Conservation (phyloP, 2,797 vertebrate species). For the Phalloptychus januarius region DNA sequence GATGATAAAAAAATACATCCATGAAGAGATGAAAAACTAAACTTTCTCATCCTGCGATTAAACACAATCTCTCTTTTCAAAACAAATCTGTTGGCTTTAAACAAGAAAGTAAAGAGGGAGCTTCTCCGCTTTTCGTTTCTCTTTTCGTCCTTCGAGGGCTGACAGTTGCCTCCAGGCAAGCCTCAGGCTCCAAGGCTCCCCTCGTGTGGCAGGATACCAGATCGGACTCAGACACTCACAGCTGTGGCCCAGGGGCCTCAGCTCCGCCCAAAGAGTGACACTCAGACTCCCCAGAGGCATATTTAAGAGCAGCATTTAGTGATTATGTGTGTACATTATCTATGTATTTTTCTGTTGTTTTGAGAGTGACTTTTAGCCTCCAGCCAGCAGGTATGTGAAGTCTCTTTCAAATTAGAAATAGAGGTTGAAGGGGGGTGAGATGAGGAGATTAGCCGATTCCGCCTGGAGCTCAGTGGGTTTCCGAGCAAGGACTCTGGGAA, state of each 20-base stretch:
- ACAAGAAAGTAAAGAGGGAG: constrained; percentile 32
- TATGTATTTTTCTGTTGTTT: constrained; percentile 48
- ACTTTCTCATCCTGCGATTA: neutral
- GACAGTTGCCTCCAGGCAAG: constrained; percentile 65
- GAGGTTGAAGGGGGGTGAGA: neutral
- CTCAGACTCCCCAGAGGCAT: constrained; percentile 66
- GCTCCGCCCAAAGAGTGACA: constrained; percentile 61
- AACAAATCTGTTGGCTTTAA: constrained; percentile 27
- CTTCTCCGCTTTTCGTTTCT: constrained; percentile 48
- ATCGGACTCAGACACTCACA: constrained; percentile 73
- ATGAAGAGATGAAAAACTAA: constrained; percentile 17
- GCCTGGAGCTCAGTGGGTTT: constrained; percentile 79
- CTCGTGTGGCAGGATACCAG: constrained; percentile 70
- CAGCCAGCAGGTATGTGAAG: constrained; percentile 89
- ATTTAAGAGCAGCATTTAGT: constrained; percentile 65
- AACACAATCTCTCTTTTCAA: constrained; percentile 13
- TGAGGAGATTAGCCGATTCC: constrained; percentile 82
- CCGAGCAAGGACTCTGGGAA: constrained; percentile 80
- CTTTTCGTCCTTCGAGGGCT: constrained; percentile 69
- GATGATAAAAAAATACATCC: neutral
- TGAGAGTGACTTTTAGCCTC: constrained; percentile 84
- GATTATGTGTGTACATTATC: constrained; percentile 60
- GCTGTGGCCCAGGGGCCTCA: constrained; percentile 69
- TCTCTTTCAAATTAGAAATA: constrained; percentile 91
- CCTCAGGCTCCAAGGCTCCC: constrained; percentile 68